These are phyloP conservation scores for Forbesichthys papilliferus DNA, from an alignment of 2,113 vertebrate species.

Conservation along the genomic window DNA sequence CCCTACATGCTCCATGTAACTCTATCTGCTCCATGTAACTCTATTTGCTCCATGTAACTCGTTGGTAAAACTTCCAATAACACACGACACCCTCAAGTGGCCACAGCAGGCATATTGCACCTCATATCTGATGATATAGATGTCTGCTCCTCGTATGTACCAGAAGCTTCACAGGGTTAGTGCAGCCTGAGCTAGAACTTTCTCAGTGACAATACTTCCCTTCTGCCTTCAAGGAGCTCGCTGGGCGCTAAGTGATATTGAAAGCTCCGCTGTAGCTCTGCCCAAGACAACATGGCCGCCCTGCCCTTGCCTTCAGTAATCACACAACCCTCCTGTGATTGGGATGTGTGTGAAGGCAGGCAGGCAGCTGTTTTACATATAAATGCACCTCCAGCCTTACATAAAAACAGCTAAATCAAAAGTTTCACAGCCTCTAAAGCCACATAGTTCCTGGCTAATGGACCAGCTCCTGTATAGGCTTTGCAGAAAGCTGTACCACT, in stretches of 20 bases:
- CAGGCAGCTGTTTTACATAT: constrained; percentile 44
- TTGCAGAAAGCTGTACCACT: background rate
- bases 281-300: constrained; percentile 51
- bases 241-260: constrained; percentile 57
- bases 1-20: too few species aligned
- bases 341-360: constrained; percentile 33
- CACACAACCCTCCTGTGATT: constrained; percentile 57
- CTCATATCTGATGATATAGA: too few species aligned
- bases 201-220: constrained; percentile 55
- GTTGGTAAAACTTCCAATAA: too few species aligned
- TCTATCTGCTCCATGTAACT: too few species aligned
- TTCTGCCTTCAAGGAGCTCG: constrained; percentile 32
- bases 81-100: too few species aligned
- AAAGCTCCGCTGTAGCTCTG: constrained; percentile 58
- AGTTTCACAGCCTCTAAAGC: background rate
- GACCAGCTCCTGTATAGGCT: background rate
- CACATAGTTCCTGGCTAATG: background rate
- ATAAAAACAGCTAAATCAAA: constrained; percentile 17
- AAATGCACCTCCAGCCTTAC: constrained; percentile 31
- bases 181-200: constrained; percentile 15
- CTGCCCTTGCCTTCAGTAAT: constrained; percentile 63
- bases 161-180: background rate
- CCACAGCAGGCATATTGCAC: too few species aligned
- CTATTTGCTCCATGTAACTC: too few species aligned
- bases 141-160: background rate